These are phyloP conservation scores for Gallinago jamesoni DNA, from an alignment of 2,113 vertebrate species.

Conservation along the genomic window DNA sequence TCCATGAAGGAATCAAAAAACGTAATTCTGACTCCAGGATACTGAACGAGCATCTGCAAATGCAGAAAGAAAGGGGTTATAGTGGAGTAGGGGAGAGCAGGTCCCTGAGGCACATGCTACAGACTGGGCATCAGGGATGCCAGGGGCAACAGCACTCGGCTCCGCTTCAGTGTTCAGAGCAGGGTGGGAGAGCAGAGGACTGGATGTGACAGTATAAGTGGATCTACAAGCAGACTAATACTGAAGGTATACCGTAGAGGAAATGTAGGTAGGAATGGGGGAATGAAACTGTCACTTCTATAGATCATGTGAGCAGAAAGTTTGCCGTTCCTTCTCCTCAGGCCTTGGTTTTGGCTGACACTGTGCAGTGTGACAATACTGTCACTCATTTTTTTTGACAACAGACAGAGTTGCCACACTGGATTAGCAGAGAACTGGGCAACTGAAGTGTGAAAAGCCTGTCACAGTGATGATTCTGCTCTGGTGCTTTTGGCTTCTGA, in stretches of 20 bases:
- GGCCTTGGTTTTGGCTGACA: background rate
- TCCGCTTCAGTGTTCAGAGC: background rate
- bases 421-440: background rate
- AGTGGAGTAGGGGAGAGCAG: background rate
- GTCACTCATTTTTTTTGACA: background rate
- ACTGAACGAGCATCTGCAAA: background rate
- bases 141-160: background rate
- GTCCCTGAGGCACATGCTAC: background rate
- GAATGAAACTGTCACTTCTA: background rate
- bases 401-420: background rate
- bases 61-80: background rate
- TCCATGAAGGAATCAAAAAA: background rate
- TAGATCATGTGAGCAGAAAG: background rate
- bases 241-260: background rate
- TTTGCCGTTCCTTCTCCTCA: background rate
- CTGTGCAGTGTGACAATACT: background rate
- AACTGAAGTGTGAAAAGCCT: constrained; percentile 15
- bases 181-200: background rate
- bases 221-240: background rate
- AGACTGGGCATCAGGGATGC: background rate
- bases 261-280: background rate
- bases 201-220: background rate
- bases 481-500: background rate
- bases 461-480: constrained; percentile 32
- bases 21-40: background rate